Base-by-base conservation (phyloP, 2,888 invertebrate genomes). In the Dicyrtoma fusca region DNA sequence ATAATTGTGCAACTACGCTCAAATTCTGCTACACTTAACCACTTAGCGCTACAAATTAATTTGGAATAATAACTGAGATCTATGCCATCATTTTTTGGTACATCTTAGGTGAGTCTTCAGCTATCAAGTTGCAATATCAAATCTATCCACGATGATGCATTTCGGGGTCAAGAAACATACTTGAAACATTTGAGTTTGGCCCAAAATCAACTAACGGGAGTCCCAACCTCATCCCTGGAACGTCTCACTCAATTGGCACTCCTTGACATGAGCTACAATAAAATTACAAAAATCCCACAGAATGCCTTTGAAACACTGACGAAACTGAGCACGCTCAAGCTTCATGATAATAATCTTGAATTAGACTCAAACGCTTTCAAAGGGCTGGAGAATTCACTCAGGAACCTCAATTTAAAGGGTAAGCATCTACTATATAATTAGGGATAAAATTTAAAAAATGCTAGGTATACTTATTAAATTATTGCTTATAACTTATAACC, bases 341-440 rank as follows among this genome's bases (percentile, higher is more conserved):
- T 95, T 66, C 92, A 94, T 3, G 95, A 95, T 82, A 95, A 95
- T 83, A 93, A 93, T 82, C 55, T 70, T 0, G 91, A 91, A 3
- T 83, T 95, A 76, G 76, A 77, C 42, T 81, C 87, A 0, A 88
- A 87, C 63, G 89, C 93, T 4, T 89, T 95, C 71, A 85, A 86
- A n/a, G 94, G 94, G 1, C 85, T 95, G 73, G 94, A 94, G 82
- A 88, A 85, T 71, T 90, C 90, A 13, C 85, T 95, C 55, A 94
- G 94, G 84, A 95, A 95, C 84, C 85, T 95, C 62, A 95, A 95
- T 83, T 85, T 95, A 45, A 95, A 95, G 86, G 94, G 93, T 42
- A 47, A 23, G 53, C 34, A 21, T 6, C 45, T 11, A 25, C 17
- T n/a, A n/a, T n/a, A n/a, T n/a, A n/a, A n/a, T n/a, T n/a, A n/a